Base-by-base conservation (phyloP, 2,113 vertebrate genomes). In the Tringa solitaria region DNA sequence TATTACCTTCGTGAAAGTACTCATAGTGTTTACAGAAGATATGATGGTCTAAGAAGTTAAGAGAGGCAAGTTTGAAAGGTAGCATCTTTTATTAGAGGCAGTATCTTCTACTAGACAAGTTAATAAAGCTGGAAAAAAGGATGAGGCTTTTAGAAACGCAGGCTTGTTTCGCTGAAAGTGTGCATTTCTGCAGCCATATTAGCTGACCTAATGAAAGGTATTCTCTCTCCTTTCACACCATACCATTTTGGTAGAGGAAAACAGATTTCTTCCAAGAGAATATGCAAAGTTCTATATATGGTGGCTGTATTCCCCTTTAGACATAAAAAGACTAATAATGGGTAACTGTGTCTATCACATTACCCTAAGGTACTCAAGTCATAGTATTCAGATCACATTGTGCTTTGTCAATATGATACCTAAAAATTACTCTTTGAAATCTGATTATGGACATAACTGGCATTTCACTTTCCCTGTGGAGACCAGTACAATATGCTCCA, bases 61-160 rank as follows among this genome's bases (percentile, higher is more conserved):
- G 35, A 86, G 57, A 94, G 65, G 53, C 48, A 84, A 93, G 56
- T 81, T 84, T 84, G 77, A 92, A 87, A 95, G 48, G 32, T 18
- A 92, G 59, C 43, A 72, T 56, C 26, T 91, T 84, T 91, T 75
- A 81, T 59, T 73, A 91, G 89, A 84, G 37, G 39, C 48, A 92
- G 1, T 78, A 48, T 64, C 57, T 93, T 92, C 74, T 82, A 57
- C 75, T 51, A 70, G 48, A 86, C 64, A 91, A 70, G 60, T 91
- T 87, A 95, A 87, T 87, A 74, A 89, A 87, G 86, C 89, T 91
- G 77, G 53, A 64, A 94, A 45, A 85, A 93, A 88, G 30, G n/a
- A 80, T 41, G 27, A 90, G 10, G 63, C 16, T 90, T 86, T 89
- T 65, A 81, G 79, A 85, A 89, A 95, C 14, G 11, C 18, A 63